Evolutionary conservation across 2,888 invertebrate species (phyloP).

Genomic region (Aphidoletes aphidimyza): DNA sequence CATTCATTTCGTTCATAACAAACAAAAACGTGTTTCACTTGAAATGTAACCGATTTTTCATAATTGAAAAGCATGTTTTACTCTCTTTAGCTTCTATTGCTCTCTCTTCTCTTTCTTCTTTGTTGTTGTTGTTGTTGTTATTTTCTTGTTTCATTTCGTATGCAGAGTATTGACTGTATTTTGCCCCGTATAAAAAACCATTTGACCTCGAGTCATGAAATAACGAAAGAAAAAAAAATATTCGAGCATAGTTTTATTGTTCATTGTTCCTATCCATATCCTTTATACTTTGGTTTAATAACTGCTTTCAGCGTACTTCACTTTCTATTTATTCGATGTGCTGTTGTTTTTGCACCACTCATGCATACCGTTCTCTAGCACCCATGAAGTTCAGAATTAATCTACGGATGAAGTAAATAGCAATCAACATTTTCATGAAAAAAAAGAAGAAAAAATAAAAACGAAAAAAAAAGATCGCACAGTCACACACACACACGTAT

Average conservation of each 20-base stretch:
- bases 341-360: neutral
- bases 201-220: slow-evolving; percentile 54
- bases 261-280: slow-evolving; percentile 35
- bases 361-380: neutral
- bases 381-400: slow-evolving; percentile 14
- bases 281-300: slow-evolving; percentile 27
- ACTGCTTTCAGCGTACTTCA: slow-evolving; percentile 34
- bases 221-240: slow-evolving; percentile 47
- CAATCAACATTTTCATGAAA: slow-evolving; percentile 46
- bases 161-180: slow-evolving; percentile 33
- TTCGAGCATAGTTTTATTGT: slow-evolving; percentile 40
- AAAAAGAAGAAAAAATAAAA: neutral
- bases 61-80: slow-evolving; percentile 17
- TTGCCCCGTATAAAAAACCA: slow-evolving; percentile 1
- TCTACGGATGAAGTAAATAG: slow-evolving; percentile 46
- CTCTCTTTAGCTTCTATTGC: neutral
- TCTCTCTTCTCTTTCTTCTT: neutral
- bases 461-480: too few relatives aligned
- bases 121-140: neutral
- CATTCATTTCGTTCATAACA: neutral
- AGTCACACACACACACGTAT: too few relatives aligned
- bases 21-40: neutral
- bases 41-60: slow-evolving; percentile 34
- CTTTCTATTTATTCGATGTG: slow-evolving; percentile 29
- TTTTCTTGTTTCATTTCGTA: neutral